Base-by-base conservation (phyloP, 2,113 vertebrate genomes). In the Pagrus major region DNA sequence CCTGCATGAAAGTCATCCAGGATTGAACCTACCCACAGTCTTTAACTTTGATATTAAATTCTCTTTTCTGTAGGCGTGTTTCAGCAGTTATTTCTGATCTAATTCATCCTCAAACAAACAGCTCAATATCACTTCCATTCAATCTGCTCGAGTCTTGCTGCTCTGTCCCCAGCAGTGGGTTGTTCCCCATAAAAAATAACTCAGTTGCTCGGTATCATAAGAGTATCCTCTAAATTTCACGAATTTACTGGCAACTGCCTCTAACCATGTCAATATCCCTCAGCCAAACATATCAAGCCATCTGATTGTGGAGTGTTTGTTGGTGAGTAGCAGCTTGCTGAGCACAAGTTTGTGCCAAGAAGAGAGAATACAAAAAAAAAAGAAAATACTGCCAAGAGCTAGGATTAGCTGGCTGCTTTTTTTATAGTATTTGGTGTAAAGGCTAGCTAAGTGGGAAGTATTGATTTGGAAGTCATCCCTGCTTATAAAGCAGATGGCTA, bases 391-490 rank as follows among this genome's bases (percentile, higher is more conserved):
- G 86, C 81, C 81, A 90, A 55, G n/a, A 80, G 85, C 78, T 58
- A 44, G 76, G 79, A 84, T 85, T 85, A 85, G 59, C 79, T 54
- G 61, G 31, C 59, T 86, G 74, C 56, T 89, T 85, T n/a, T n/a
- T 88, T 88, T 89, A 76, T 87, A 86, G 83, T 52, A 71, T 68
- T 47, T 78, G 42, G 65, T 72, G 79, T 86, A 83, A 83, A 80
- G 67, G 73, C 73, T 77, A 61, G 71, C 71, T 75, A 81, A 85
- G 79, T 89, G 52, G 71, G 64, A 78, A 42, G 78, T 75, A 81
- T 76, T 73, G 69, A 84, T 84, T 88, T 87, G 75, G 49, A 88
- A 79, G 72, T 80, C 33, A 52, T 76, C 41, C 71, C 76, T 75
- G 51, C 56, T 56, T 81, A 42, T 46, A 41, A 70, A 81, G 81